These are phyloP conservation scores for Allacma fusca DNA, from an alignment of 2,888 invertebrate genomes.

Conservation along the genomic window DNA sequence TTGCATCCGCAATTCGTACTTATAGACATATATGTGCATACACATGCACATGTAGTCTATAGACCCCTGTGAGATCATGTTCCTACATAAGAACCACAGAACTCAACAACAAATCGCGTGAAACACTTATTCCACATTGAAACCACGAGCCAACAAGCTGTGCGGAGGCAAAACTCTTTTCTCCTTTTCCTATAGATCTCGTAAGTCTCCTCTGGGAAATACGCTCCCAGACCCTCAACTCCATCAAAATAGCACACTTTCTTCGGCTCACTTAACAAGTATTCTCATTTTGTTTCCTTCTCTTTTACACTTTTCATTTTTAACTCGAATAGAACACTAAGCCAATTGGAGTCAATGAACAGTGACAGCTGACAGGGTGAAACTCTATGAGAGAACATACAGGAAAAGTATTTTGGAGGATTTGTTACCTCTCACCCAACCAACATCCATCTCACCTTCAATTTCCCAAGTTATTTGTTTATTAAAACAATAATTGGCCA, in stretches of 20 bases:
- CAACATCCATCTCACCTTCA: not conserved
- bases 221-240: not conserved
- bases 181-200: not conserved
- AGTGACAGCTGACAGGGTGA: not conserved
- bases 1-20: too few relatives aligned
- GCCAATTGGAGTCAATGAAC: constrained; percentile 16
- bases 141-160: constrained; percentile 4
- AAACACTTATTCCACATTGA: constrained; percentile 16
- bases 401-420: too few relatives aligned
- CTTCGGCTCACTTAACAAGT: constrained; percentile 12
- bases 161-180: not conserved
- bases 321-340: not conserved
- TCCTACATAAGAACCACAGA: not conserved
- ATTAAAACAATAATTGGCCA: too few relatives aligned
- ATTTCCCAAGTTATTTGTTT: not conserved
- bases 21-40: too few relatives aligned
- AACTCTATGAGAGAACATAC: not conserved
- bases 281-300: constrained; percentile 12
- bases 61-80: not conserved
- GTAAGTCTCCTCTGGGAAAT: not conserved
- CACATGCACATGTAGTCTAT: not conserved
- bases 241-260: constrained; percentile 8
- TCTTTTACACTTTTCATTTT: constrained; percentile 16
- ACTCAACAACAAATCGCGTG: constrained; percentile 13
- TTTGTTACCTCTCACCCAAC: too few relatives aligned